These are phyloP conservation scores for Acipenser transmontanus DNA, from an alignment of 2,797 vertebrate genomes.

Conservation along the genomic window DNA sequence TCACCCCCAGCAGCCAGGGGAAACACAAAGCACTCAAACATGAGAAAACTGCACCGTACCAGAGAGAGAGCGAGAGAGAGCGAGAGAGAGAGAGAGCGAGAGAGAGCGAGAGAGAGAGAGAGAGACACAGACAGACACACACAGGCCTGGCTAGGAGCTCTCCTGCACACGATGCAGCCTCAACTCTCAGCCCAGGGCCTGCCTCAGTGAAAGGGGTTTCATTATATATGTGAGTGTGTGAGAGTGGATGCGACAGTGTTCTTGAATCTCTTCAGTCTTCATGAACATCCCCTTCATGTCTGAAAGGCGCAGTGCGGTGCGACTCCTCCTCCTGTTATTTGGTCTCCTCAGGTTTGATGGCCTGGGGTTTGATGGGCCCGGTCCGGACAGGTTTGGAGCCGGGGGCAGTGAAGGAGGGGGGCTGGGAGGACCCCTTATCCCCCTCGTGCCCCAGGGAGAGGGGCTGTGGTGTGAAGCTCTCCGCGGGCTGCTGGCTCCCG, in stretches of 20 bases:
- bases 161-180: too few relatives aligned
- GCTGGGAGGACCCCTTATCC: constrained; percentile 66
- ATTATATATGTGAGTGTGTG: too few relatives aligned
- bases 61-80: neutral
- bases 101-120: neutral
- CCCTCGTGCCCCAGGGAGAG: constrained; percentile 51
- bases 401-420: constrained; percentile 37
- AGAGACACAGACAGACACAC: constrained; percentile 8
- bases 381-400: constrained; percentile 87
- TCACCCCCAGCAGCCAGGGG: too few relatives aligned
- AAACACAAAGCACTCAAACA: too few relatives aligned
- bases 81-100: neutral
- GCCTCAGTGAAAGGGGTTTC: too few relatives aligned
- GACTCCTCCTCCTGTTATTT: constrained; percentile 53
- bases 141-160: neutral
- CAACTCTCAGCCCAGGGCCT: too few relatives aligned
- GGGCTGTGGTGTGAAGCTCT: constrained; percentile 58
- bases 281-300: too few relatives aligned
- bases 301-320: too few relatives aligned
- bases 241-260: too few relatives aligned
- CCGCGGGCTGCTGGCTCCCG: constrained; percentile 53
- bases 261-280: too few relatives aligned
- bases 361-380: constrained; percentile 97
- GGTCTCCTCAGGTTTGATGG: constrained; percentile 95
- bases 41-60: neutral